Evolutionary conservation across 2,113 vertebrate genomes (phyloP).

Genomic region (Picathartes gymnocephalus): DNA sequence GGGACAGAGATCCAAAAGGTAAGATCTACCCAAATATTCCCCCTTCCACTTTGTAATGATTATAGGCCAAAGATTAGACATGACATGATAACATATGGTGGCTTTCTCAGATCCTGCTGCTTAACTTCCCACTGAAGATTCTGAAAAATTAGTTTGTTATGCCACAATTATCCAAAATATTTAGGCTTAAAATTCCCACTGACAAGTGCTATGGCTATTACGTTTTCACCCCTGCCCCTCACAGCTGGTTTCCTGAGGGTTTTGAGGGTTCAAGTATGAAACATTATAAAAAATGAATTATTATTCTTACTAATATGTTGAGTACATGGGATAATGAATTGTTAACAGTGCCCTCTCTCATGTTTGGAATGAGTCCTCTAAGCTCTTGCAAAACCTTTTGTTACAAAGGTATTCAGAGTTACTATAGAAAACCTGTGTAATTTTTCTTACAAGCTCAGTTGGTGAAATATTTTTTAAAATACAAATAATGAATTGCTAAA

Average conservation of each 20-base stretch:
- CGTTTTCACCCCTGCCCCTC: background rate
- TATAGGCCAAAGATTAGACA: background rate
- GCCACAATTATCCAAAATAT: background rate
- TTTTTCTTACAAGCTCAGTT: background rate
- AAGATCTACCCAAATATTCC: background rate
- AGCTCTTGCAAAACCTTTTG: background rate
- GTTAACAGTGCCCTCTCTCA: background rate
- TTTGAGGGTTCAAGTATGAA: background rate
- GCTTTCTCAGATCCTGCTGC: background rate
- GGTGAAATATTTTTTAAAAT: background rate
- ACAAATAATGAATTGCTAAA: background rate
- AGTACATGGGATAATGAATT: background rate
- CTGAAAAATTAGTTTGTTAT: background rate
- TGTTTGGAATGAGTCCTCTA: background rate
- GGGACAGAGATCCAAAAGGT: constrained; percentile 73
- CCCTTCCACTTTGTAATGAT: background rate
- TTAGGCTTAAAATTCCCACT: background rate
- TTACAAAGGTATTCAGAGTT: background rate
- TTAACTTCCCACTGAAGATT: background rate
- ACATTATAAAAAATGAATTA: background rate
- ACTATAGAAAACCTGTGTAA: background rate
- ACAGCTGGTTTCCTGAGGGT: background rate
- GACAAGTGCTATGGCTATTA: background rate
- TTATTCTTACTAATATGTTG: background rate
- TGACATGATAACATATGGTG: background rate